Evolutionary conservation across 2,113 vertebrate species (phyloP).

Genomic region (Onychorhynchus coronatus): DNA sequence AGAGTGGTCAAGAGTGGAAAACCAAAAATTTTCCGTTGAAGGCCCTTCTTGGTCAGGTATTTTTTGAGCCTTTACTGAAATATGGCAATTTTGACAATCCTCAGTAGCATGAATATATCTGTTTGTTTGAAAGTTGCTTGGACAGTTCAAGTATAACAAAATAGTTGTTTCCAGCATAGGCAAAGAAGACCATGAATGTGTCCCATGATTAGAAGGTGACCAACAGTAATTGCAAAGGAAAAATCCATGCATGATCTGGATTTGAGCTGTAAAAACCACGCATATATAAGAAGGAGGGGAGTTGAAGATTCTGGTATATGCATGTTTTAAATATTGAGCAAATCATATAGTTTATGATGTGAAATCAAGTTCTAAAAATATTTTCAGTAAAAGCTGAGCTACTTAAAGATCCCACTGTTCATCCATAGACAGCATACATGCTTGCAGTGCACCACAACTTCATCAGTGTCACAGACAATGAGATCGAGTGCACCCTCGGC

Average conservation of each 20-base stretch:
- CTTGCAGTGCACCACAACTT: too few relatives aligned
- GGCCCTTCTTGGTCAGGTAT: background rate
- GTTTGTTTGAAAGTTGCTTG: background rate
- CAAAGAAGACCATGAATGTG: background rate
- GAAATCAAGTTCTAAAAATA: background rate
- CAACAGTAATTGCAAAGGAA: background rate
- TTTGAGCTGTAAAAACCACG: background rate
- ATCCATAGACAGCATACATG: background rate
- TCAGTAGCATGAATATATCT: background rate
- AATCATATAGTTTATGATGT: background rate
- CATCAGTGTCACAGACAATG: background rate
- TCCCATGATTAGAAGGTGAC: background rate
- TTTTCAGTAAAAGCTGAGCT: background rate
- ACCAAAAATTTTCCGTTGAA: background rate
- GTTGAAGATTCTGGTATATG: background rate
- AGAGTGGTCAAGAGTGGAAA: background rate
- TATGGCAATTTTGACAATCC: background rate
- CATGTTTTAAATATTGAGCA: background rate
- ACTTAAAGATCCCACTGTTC: background rate
- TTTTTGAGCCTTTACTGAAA: background rate
- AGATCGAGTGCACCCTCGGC: background rate
- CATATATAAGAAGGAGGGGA: background rate
- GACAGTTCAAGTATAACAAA: background rate
- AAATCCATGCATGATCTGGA: background rate
- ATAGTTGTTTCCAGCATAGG: background rate